Evolutionary conservation across 2,888 invertebrate genomes (phyloP), one percentile per base, ranked within the genome.

Genomic region (Phyllotreta cruciferae): DNA sequence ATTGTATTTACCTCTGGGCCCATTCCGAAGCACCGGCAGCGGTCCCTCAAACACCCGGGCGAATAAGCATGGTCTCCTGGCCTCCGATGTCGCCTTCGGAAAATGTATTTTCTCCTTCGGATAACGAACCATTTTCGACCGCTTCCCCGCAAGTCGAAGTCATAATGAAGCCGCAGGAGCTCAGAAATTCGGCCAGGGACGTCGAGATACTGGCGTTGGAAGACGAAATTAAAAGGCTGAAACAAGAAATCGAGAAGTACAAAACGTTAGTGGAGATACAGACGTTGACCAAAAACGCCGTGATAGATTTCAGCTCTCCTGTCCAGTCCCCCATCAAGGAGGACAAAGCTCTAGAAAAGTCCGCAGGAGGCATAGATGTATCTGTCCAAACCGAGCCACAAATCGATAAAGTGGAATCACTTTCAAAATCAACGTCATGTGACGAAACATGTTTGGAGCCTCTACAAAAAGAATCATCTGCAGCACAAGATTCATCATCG

Each of bases 1-100:
- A 91, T 81, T 86, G 92, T 77, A 93, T 94, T 90, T 96, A 96
- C 82, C 92, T 90, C 79, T 96, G 95, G 95, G 87, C 92, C 24
- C 91, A 93, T 78, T 90, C 90, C 68, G 92, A 92, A 80, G 82
- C 85, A 52, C 87, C 89, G 58, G 83, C 86, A 39, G 83, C 86
- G 52, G 85, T 88, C 67, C 87, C 91, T 38, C 82, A 87, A 62
- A 89, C 91, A 11, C 92, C 93, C 0, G 91, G 92, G 54, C 87
- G 89, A 76, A 82, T 94, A 52, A 88, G 90, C 69, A 86, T 87
- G 64, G 82, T 87, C 0, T 84, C 89, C 38, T 92, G 93, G 92
- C 92, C 93, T 0, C 90, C 90, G 42, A 79, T 78, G 39, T 82
- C 82, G 4, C 75, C 79, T 53, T 70, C 71, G 24, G 76, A 75